Evolutionary conservation across 1,140 invertebrate genomes (phyloP).

Genomic region (Druon quercuslanigerum): DNA sequence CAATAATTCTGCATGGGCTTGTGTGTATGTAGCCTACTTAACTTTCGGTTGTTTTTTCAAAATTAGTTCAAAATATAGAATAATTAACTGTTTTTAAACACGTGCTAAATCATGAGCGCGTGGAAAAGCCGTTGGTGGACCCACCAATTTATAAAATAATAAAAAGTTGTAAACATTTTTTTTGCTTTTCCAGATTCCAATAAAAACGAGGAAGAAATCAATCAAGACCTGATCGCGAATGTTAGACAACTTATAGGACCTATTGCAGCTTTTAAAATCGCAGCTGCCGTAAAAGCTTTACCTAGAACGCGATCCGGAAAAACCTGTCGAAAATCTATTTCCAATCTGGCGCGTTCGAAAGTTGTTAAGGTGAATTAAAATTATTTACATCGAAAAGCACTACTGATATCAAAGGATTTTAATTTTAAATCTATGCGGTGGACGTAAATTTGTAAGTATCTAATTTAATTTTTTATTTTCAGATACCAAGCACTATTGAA

Average conservation of each 20-base stretch:
- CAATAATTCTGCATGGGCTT: no score
- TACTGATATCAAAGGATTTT: background rate
- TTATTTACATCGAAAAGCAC: background rate
- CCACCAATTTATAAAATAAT: background rate
- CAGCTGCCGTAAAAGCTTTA: constrained; percentile 84
- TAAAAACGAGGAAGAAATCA: constrained; percentile 79
- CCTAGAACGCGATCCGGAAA: constrained; percentile 88
- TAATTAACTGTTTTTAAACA: no score
- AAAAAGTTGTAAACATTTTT: constrained; percentile 26
- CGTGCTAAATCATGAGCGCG: no score
- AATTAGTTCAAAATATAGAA: no score
- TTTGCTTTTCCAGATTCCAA: constrained; percentile 68
- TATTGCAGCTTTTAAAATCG: constrained; percentile 89
- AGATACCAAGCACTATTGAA: constrained; percentile 92
- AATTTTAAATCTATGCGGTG: background rate
- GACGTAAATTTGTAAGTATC: constrained; percentile 25
- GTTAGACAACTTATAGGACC: constrained; percentile 90
- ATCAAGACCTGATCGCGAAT: constrained; percentile 81
- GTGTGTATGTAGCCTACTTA: no score
- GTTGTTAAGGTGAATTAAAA: constrained; percentile 78
- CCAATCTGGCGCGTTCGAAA: constrained; percentile 88
- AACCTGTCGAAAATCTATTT: constrained; percentile 89
- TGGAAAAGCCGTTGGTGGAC: no score
- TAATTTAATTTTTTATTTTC: constrained; percentile 45
- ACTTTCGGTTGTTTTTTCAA: no score